These are phyloP conservation scores for Cryptomyrus ogoouensis DNA, from an alignment of 2,113 vertebrate genomes.

Conservation along the genomic window DNA sequence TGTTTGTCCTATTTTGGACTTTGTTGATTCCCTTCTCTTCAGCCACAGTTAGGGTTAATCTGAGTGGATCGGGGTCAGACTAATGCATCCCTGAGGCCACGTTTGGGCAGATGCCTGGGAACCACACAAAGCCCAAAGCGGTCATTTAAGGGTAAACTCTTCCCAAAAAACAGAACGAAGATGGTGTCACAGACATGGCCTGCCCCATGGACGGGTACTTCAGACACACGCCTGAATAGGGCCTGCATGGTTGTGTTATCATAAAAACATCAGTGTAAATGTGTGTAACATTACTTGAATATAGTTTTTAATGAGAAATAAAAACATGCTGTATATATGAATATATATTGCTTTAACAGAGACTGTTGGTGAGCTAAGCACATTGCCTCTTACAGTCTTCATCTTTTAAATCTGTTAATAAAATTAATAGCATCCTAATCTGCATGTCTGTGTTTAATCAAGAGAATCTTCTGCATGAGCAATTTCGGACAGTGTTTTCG, in stretches of 20 bases:
- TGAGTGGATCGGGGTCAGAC: not conserved
- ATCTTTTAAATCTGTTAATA: conserved; percentile 47
- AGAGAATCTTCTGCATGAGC: not conserved
- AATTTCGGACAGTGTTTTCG: not conserved
- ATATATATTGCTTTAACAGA: conserved; percentile 54
- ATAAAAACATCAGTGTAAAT: conserved; percentile 26
- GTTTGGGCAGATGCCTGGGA: not conserved
- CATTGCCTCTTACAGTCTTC: conserved; percentile 44
- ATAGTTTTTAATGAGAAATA: conserved; percentile 57
- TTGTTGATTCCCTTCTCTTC: not conserved
- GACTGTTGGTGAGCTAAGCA: conserved; percentile 38
- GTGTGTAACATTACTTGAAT: conserved; percentile 77
- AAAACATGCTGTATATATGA: conserved; percentile 64
- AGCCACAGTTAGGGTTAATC: not conserved
- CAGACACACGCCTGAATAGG: not conserved
- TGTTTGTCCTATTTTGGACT: not conserved
- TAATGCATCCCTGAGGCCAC: not conserved
- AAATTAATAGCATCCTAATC: conserved; percentile 48
- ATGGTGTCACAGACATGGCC: not conserved
- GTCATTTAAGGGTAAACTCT: not conserved
- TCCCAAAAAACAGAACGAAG: not conserved
- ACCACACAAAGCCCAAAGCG: not conserved
- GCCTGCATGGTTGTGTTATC: not conserved
- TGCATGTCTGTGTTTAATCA: not conserved
- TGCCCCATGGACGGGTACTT: not conserved